Percentiles rank a stretch among this genome's conserved stretches.
Conservation (phyloP, 2,797 vertebrate species). For the Propithecus deckenii region DNA sequence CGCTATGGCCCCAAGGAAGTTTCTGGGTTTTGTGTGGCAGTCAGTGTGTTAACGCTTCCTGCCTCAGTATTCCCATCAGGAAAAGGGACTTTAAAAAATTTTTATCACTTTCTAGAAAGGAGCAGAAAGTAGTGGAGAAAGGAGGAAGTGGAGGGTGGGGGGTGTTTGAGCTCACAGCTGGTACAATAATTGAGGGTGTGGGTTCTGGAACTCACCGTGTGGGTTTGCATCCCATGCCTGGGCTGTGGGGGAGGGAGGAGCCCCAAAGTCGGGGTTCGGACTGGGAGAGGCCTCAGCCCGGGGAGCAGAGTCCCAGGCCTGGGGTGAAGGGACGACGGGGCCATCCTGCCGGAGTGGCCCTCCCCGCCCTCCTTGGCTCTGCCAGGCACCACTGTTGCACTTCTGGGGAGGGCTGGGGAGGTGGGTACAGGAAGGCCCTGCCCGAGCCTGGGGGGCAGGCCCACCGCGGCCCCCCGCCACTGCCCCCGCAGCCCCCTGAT, state of each 20-base stretch:
- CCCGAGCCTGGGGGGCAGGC: neutral
- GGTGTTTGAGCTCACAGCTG: accelerated
- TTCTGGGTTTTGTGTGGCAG: no score
- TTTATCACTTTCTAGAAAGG: neutral
- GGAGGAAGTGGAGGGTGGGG: accelerated
- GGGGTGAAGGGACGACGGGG: neutral
- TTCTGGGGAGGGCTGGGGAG: neutral
- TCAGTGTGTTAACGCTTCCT: neutral
- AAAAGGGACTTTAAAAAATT: neutral
- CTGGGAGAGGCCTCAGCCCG: neutral
- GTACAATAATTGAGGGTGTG: accelerated
- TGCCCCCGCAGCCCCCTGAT: neutral
- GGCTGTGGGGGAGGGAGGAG: neutral
- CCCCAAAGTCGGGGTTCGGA: neutral
- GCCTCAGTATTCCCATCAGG: neutral
- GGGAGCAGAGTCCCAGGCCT: neutral
- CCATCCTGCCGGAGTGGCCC: neutral
- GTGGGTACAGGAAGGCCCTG: neutral
- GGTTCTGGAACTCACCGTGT: neutral
- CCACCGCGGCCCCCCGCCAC: no score
- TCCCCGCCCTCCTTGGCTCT: accelerated
- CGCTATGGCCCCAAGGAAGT: no score
- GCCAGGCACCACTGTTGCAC: accelerated
- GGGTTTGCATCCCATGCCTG: neutral
- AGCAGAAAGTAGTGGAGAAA: neutral